phyloP scores from a whole-genome alignment of 2,797 vertebrate genomes.

The Ptychadena robeensis region DNA sequence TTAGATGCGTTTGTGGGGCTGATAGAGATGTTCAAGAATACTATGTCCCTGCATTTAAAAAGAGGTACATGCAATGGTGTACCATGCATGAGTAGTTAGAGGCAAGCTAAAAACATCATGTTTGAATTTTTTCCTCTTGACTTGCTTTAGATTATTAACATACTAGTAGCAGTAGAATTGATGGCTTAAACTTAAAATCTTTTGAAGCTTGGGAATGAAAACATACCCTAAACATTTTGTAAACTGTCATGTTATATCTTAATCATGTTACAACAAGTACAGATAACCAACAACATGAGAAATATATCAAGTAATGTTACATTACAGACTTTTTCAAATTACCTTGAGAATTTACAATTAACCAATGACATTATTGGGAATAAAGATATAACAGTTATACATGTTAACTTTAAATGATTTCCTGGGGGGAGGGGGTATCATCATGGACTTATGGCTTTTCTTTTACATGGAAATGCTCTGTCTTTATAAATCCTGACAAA shows the following conservation, averaged over 20 bases:
- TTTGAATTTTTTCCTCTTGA: neutral
- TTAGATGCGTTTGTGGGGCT: slow-evolving; percentile 56
- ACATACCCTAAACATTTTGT: neutral
- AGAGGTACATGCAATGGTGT: slow-evolving; percentile 74
- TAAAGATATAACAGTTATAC: neutral
- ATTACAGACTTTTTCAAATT: too few relatives aligned
- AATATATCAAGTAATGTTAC: neutral
- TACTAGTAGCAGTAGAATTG: neutral
- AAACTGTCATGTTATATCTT: neutral
- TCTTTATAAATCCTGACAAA: too few relatives aligned
- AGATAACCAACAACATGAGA: neutral
- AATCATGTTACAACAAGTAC: neutral
- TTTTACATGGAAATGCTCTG: neutral
- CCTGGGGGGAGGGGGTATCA: too few relatives aligned
- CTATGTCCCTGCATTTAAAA: slow-evolving; percentile 77
- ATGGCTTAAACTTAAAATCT: neutral
- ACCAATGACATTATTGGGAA: neutral
- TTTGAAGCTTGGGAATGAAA: neutral
- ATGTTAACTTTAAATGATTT: too few relatives aligned
- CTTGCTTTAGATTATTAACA: slow-evolving; percentile 5
- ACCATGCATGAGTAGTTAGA: slow-evolving; percentile 34
- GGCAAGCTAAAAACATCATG: neutral
- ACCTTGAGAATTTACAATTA: neutral
- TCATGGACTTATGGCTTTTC: neutral
- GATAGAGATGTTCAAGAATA: slow-evolving; percentile 69